Evolutionary conservation across 2,888 invertebrate genomes (phyloP).

Genomic region (Automeris io): DNA sequence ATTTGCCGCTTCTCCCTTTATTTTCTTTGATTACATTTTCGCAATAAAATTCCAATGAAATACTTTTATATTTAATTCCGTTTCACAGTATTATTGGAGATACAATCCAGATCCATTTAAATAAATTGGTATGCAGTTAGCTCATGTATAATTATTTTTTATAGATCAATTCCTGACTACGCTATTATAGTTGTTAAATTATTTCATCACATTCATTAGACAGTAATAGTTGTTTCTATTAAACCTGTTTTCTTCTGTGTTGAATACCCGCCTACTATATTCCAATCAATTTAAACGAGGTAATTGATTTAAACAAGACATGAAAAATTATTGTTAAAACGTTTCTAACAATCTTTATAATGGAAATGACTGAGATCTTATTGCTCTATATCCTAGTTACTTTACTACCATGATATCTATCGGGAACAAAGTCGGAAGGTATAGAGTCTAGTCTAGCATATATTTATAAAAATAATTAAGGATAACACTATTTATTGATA

Average conservation of each 20-base stretch:
- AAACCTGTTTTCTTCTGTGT: not conserved
- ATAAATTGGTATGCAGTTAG: not conserved
- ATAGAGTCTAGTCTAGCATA: no score
- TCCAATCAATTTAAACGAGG: not conserved
- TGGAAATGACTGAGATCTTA: no score
- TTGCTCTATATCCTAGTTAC: no score
- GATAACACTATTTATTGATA: no score
- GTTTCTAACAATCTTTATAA: no score
- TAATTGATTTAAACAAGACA: no score
- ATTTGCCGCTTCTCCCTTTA: not conserved
- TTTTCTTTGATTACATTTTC: not conserved
- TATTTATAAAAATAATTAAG: no score
- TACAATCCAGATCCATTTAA: not conserved
- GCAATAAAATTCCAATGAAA: not conserved
- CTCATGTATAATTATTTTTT: not conserved
- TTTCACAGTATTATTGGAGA: not conserved
- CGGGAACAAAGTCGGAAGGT: no score
- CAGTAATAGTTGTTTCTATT: not conserved
- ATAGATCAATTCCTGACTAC: conserved; percentile 2
- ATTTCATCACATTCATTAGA: conserved; percentile 1
- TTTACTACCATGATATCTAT: no score
- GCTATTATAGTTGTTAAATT: not conserved
- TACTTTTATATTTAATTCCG: not conserved
- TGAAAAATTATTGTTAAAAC: no score
- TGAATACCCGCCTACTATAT: not conserved